Percentiles rank a stretch among this genome's conserved stretches.
These are phyloP conservation scores for Arizona elegans DNA, from an alignment of 2,113 vertebrate genomes.

Conservation along the genomic window DNA sequence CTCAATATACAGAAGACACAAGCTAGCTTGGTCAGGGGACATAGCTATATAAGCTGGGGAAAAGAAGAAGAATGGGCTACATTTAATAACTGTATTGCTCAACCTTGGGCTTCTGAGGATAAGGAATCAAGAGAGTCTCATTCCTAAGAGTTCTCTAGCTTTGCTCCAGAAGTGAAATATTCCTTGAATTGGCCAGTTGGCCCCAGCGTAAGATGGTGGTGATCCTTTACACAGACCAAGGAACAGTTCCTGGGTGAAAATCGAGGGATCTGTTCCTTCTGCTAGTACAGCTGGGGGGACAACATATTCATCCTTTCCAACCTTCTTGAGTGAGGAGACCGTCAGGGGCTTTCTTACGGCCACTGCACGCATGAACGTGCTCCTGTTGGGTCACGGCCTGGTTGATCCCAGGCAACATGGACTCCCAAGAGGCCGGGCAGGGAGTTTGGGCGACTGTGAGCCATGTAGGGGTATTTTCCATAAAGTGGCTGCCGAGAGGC, in stretches of 20 bases:
- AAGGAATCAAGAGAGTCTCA: neutral
- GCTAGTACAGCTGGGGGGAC: neutral
- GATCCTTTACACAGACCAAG: neutral
- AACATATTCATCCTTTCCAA: neutral
- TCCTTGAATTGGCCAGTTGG: neutral
- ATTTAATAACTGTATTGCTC: neutral
- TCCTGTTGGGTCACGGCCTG: neutral
- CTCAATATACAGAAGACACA: no score
- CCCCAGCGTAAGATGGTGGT: neutral
- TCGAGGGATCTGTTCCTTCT: neutral
- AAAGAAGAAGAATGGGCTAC: neutral
- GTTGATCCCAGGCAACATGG: neutral
- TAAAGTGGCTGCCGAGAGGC: neutral
- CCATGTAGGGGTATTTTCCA: conserved; percentile 6
- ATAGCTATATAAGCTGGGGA: no score
- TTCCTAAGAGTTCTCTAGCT: neutral
- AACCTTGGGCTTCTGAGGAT: neutral
- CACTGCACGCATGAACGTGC: neutral
- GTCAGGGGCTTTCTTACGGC: neutral
- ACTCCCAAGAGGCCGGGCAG: neutral
- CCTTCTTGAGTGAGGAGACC: neutral
- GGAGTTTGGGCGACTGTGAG: neutral
- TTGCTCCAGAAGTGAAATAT: neutral
- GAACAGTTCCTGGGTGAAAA: no score
- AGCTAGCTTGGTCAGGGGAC: no score